Conservation (phyloP, 1,140 invertebrate genomes). For the Neodiprion lecontei region DNA sequence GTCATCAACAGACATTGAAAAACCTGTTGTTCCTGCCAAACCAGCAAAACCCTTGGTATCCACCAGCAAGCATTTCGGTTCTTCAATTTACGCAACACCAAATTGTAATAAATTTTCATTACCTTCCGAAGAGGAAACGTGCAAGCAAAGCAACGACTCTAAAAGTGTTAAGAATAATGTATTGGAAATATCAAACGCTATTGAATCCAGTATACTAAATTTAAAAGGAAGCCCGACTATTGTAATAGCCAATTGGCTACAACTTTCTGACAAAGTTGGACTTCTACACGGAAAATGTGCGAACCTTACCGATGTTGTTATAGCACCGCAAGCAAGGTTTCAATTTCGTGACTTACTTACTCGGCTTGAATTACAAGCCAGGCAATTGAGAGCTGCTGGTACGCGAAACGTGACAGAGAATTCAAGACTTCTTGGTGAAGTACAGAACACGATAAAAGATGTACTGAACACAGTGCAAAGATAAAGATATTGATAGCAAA, state of each 20-base stretch:
- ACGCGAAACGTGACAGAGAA: constrained; percentile 75
- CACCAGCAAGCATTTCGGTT: constrained; percentile 57
- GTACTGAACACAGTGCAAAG: constrained; percentile 82
- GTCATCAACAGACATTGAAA: constrained; percentile 63
- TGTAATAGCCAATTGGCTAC: constrained; percentile 76
- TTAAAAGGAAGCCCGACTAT: constrained; percentile 67
- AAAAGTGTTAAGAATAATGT: constrained; percentile 70
- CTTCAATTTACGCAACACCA: constrained; percentile 67
- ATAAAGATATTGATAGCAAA: constrained; percentile 56
- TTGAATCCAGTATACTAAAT: constrained; percentile 72
- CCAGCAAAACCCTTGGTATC: constrained; percentile 59
- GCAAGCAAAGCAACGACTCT: constrained; percentile 32
- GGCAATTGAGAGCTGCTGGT: constrained; percentile 76
- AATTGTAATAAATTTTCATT: constrained; percentile 51
- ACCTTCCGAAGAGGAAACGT: constrained; percentile 33
- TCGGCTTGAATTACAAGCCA: constrained; percentile 80
- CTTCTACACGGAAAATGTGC: constrained; percentile 79
- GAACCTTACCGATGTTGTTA: constrained; percentile 73
- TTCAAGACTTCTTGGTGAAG: constrained; percentile 72
- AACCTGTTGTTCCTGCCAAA: constrained; percentile 74
- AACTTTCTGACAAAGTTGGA: constrained; percentile 84
- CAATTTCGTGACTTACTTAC: constrained; percentile 87
- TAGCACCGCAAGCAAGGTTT: constrained; percentile 87
- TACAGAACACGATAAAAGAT: constrained; percentile 83
- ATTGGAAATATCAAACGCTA: constrained; percentile 71